Evolutionary conservation across 1,140 invertebrate species (phyloP).

Genomic region (Ridgeia piscesae): DNA sequence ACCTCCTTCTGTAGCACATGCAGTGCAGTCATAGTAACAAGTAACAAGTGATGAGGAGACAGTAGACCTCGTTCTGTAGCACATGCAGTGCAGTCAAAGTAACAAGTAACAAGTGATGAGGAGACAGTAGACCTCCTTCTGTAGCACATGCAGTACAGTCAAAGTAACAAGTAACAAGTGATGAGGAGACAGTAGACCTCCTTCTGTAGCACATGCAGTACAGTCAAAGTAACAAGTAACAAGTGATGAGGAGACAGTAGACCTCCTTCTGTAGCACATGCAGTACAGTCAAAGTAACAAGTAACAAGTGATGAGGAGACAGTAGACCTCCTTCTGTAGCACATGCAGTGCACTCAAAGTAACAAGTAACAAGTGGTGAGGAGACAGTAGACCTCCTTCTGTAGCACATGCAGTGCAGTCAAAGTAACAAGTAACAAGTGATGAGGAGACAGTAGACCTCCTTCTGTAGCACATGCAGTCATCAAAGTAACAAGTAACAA

Average conservation of each 20-base stretch:
- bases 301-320: not conserved
- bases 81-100: not conserved
- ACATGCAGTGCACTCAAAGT: not conserved
- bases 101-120: not conserved
- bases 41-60: not conserved
- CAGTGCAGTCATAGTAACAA: too few species aligned
- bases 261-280: not conserved
- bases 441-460: not conserved
- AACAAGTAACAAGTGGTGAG: not conserved
- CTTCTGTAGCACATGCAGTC: not conserved
- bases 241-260: not conserved
- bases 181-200: not conserved
- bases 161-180: not conserved
- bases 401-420: not conserved
- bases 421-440: not conserved
- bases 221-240: too few species aligned
- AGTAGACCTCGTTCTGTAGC: not conserved
- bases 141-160: not conserved
- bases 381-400: not conserved
- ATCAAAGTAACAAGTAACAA: not conserved
- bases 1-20: not conserved
- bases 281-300: too few species aligned
- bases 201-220: not conserved
- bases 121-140: not conserved
- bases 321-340: not conserved